Evolutionary conservation across 2,888 invertebrate genomes (phyloP).

Genomic region (Uropetala carovei): DNA sequence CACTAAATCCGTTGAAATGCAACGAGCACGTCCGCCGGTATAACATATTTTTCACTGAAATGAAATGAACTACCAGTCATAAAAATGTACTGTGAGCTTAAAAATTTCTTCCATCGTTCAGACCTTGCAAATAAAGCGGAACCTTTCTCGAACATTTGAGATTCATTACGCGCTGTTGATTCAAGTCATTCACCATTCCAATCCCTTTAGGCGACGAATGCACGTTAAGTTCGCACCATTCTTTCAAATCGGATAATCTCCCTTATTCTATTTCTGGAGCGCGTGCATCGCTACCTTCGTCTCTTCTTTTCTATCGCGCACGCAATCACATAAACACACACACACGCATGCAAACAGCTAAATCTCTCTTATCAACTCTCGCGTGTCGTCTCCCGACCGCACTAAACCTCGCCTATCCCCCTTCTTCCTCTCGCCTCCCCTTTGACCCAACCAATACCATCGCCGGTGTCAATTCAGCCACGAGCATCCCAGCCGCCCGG

Average conservation of each 20-base stretch:
- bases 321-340: background rate
- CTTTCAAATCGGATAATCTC: background rate
- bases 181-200: background rate
- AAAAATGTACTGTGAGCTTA: too few species aligned
- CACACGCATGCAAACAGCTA: background rate
- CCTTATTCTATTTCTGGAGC: background rate
- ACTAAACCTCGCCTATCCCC: background rate
- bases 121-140: too few species aligned
- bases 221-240: background rate
- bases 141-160: too few species aligned
- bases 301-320: background rate
- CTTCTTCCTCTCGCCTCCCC: background rate
- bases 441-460: background rate
- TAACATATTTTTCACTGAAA: too few species aligned
- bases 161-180: background rate
- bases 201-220: too few species aligned
- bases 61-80: too few species aligned
- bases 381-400: background rate
- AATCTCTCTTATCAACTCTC: background rate
- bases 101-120: too few species aligned
- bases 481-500: background rate
- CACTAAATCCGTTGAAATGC: too few species aligned
- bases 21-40: too few species aligned
- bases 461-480: background rate
- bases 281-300: background rate